Percentiles rank a stretch among this genome's conserved stretches.
Evolutionary conservation across 2,113 vertebrate genomes (phyloP).

Genomic region (Gadus macrocephalus): DNA sequence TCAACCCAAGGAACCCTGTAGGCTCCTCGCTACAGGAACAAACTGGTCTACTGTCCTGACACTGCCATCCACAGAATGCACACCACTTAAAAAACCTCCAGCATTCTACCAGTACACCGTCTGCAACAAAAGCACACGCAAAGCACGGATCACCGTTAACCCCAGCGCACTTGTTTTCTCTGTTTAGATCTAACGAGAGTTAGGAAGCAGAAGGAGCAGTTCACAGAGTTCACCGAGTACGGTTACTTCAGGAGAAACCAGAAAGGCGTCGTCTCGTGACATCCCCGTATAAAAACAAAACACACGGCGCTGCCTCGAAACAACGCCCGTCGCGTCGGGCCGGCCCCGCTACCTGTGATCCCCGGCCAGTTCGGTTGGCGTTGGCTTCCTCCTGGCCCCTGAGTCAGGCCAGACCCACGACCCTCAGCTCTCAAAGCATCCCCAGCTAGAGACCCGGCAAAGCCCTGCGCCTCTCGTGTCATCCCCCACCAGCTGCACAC

Average conservation of each 20-base stretch:
- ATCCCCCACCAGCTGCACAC: slow-evolving; percentile 62
- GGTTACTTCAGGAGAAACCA: slow-evolving; percentile 31
- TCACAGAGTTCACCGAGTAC: too few species aligned
- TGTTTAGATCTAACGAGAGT: too few species aligned
- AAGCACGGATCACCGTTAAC: too few species aligned
- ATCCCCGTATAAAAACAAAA: slow-evolving; percentile 33
- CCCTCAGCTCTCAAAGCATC: slow-evolving; percentile 39
- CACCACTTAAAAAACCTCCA: too few species aligned
- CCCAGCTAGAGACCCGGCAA: slow-evolving; percentile 58
- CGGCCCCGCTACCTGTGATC: slow-evolving; percentile 49
- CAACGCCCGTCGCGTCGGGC: slow-evolving; percentile 29
- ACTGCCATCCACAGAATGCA: too few species aligned
- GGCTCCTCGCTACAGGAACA: too few species aligned
- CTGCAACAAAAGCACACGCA: too few species aligned
- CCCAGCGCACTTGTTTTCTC: too few species aligned
- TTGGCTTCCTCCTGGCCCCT: slow-evolving; percentile 27
- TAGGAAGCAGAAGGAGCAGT: too few species aligned
- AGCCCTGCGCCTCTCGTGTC: slow-evolving; percentile 61
- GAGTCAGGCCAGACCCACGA: slow-evolving; percentile 64
- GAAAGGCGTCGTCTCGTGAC: slow-evolving; percentile 38
- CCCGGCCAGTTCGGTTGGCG: slow-evolving; percentile 17
- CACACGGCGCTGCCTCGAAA: slow-evolving; percentile 17
- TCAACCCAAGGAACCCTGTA: too few species aligned
- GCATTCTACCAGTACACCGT: too few species aligned
- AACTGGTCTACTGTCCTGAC: too few species aligned